These are phyloP conservation scores for Garra rufa DNA, from an alignment of 2,113 vertebrate genomes.

Conservation along the genomic window DNA sequence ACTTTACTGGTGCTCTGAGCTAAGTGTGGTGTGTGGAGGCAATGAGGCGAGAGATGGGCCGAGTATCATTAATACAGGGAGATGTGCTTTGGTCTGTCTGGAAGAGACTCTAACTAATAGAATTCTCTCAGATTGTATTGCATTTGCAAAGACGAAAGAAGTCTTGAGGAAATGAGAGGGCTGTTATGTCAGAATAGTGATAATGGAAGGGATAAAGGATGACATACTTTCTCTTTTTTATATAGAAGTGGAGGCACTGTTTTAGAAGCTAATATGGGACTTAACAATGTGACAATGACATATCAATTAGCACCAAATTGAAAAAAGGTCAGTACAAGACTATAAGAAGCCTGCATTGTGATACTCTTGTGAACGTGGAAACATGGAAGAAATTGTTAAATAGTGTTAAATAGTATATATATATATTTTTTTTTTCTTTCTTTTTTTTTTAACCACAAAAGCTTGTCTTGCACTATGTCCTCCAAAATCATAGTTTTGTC, in stretches of 20 bases:
- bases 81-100: conserved; percentile 12
- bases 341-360: neutral
- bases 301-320: neutral
- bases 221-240: neutral
- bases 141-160: conserved; percentile 9
- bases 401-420: too few species aligned
- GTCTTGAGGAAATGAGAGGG: conserved; percentile 10
- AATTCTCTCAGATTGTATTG: neutral
- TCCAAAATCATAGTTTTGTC: too few species aligned
- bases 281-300: neutral
- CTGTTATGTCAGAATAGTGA: conserved; percentile 19
- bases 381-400: too few species aligned
- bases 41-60: conserved; percentile 13
- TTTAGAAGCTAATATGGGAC: neutral
- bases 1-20: neutral
- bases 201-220: conserved; percentile 1
- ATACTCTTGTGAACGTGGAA: too few species aligned
- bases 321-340: neutral
- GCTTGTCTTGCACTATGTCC: too few species aligned
- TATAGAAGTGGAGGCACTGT: neutral
- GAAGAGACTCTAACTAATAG: conserved; percentile 7
- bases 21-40: conserved; percentile 5
- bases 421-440: too few species aligned
- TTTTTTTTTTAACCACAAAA: too few species aligned
- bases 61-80: conserved; percentile 16